Evolutionary conservation across 2,888 invertebrate species (phyloP).

Genomic region (Eilema griseolum): DNA sequence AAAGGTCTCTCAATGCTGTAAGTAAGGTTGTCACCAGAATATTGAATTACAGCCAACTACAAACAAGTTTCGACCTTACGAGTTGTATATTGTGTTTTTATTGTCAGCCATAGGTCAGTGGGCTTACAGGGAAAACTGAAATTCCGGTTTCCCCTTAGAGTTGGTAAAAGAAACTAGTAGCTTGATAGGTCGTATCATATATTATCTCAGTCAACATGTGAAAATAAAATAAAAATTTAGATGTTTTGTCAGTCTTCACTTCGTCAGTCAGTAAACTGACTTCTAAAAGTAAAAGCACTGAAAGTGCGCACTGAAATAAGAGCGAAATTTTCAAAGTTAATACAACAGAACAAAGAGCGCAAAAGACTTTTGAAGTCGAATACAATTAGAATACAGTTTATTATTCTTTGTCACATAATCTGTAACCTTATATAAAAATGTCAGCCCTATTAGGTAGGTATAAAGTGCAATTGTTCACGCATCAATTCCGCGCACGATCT

Average conservation of each 20-base stretch:
- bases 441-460: conserved; percentile 18
- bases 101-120: not conserved
- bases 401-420: not conserved
- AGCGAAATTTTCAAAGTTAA: no score
- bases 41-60: not conserved
- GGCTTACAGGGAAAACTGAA: not conserved
- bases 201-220: not conserved
- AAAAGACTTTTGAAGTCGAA: no score
- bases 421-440: not conserved
- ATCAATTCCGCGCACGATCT: conserved; percentile 65
- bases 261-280: not conserved
- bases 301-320: no score
- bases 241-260: not conserved
- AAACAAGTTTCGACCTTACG: not conserved
- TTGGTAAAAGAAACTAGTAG: not conserved
- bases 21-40: conserved; percentile 28
- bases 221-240: not conserved
- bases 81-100: not conserved
- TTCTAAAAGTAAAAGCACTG: no score
- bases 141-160: not conserved
- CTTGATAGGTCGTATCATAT: not conserved
- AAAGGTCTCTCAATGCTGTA: conserved; percentile 16
- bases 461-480: conserved; percentile 44
- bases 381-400: no score
- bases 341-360: no score